Percentiles rank a stretch among this genome's conserved stretches.
These are phyloP conservation scores for Helarctos malayanus DNA, from an alignment of 2,797 vertebrate genomes.

Conservation along the genomic window DNA sequence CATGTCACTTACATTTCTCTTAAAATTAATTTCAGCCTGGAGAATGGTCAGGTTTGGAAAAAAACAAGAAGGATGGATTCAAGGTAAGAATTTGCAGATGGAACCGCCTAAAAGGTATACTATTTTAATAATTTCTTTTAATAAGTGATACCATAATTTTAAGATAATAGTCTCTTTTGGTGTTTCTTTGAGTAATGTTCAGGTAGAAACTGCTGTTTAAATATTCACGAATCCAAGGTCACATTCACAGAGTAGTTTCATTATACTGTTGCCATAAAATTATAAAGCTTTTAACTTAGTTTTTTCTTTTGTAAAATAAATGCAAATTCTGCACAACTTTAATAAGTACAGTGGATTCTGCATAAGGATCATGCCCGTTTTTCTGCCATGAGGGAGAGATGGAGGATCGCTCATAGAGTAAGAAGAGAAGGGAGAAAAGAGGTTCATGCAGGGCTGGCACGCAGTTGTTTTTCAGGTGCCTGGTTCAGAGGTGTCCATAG, in stretches of 20 bases:
- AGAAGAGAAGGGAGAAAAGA: neutral
- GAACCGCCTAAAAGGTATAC: constrained; percentile 85
- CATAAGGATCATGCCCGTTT: constrained; percentile 23
- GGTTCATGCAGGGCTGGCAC: neutral
- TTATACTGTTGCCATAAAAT: constrained; percentile 44
- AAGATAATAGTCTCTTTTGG: constrained; percentile 2
- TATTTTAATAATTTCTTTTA: constrained; percentile 82
- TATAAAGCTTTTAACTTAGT: constrained; percentile 36
- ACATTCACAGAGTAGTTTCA: constrained; percentile 33
- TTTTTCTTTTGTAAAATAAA: constrained; percentile 52
- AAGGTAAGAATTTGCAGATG: constrained; percentile 90
- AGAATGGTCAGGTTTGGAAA: constrained; percentile 89
- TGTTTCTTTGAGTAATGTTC: constrained; percentile 49
- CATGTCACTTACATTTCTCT: constrained; percentile 86
- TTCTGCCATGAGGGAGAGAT: constrained; percentile 22
- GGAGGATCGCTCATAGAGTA: neutral
- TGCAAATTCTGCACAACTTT: constrained; percentile 19
- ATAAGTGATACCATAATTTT: constrained; percentile 65
- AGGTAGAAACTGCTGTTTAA: neutral
- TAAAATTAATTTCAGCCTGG: constrained; percentile 89
- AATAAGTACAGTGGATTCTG: neutral
- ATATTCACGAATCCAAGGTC: neutral
- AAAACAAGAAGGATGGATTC: constrained; percentile 89
- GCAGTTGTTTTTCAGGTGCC: neutral
- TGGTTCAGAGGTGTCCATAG: neutral